Evolutionary conservation across 2,888 invertebrate species (phyloP), one percentile per base, ranked within the genome.

Genomic region (Pardosa pseudoannulata): DNA sequence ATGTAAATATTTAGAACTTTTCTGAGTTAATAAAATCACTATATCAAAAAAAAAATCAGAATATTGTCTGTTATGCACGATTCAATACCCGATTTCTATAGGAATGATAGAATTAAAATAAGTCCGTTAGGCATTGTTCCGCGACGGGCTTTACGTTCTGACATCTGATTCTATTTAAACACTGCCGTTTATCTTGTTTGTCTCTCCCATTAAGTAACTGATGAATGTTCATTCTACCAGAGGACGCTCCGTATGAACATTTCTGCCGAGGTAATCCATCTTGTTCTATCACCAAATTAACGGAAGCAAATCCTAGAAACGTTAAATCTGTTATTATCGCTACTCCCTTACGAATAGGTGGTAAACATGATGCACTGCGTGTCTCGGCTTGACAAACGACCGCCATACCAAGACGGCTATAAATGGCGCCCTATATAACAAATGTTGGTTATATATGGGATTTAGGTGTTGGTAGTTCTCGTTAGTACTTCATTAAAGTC

Each of bases 311-410:
- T 56, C 23, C 13, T 56, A 23, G 56, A 46, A 56, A 56, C 56
- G 56, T 56, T 56, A 56, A 56, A 56, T 19, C 56, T 56, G 56
- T 56, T 56, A 56, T 56, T 56, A 56, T 56, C 56, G 2, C 56
- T 23, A 23, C 3, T 56, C 56, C 56, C 67, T 67, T n/a, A 31
- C 19, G 23, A 67, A 36, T 67, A 67, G n/a, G 31, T 32, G 67
- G 67, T 67, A 67, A 67, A 67, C 36, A 67, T 67, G 67, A 67
- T 67, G 19, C 36, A 67, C 67, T n/a, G 32, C 31, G 28, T 67
- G 67, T 19, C 56, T 23, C 19, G 19, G 16, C n/a, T 32, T 67
- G 67, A 67, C 36, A 67, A 67, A 67, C 36, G 67, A 32, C 56
- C 56, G 23, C 1, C 19, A 5, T 56, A 23, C 23, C 23, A 23